Conservation (phyloP, 37 sponge, comb jelly and placozoan genomes). For the Mnemiopsis leidyi region DNA sequence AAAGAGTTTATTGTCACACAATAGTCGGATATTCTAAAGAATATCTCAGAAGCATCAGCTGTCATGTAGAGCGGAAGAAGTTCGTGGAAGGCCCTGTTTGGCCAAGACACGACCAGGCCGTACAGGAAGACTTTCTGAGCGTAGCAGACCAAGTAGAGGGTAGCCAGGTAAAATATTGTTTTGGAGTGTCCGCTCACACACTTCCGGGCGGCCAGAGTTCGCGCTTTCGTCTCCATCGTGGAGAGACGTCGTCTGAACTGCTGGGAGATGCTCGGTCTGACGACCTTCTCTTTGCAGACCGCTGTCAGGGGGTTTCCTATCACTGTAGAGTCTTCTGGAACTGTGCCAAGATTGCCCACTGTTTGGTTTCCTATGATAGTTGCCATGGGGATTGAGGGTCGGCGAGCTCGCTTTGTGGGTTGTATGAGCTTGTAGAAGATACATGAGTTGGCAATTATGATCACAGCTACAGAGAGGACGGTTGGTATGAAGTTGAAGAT, state of each 20-base stretch:
- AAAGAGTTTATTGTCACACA: conserved; percentile 43
- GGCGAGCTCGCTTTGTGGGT: neutral
- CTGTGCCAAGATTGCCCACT: neutral
- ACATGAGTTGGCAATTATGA: neutral
- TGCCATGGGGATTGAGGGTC: neutral
- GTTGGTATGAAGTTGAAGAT: conserved; percentile 36
- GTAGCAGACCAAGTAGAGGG: conserved; percentile 45
- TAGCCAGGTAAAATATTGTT: neutral
- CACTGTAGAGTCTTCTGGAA: neutral
- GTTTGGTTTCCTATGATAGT: neutral
- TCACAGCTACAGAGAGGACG: neutral
- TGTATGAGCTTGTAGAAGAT: conserved; percentile 17
- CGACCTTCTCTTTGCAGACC: neutral
- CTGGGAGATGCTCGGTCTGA: neutral
- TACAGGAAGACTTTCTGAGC: conserved; percentile 20
- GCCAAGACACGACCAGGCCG: neutral
- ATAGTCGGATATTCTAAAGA: conserved; percentile 11
- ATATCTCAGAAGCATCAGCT: neutral
- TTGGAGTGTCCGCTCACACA: conserved; percentile 13
- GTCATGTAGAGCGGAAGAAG: neutral
- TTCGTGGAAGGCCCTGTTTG: neutral
- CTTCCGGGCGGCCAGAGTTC: neutral
- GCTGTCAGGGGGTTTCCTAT: neutral
- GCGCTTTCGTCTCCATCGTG: neutral
- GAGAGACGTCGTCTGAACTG: neutral